Percentiles rank a stretch among this genome's conserved stretches.
Conservation (phyloP, 2,797 vertebrate genomes). For the Sebastes flavidus region DNA sequence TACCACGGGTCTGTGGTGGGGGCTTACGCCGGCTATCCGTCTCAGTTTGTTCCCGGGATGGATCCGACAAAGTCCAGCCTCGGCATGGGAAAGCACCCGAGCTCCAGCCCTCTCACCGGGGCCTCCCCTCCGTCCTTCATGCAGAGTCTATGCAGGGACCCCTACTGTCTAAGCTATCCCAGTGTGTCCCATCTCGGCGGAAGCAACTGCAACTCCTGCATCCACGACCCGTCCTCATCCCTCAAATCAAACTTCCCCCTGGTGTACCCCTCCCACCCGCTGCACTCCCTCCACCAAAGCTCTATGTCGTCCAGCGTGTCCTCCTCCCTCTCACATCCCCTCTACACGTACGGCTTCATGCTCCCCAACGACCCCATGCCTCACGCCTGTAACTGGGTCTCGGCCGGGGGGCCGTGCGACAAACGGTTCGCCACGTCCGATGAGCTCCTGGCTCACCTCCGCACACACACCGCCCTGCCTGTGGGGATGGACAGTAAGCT, state of each 20-base stretch:
- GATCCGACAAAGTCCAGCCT: slow-evolving; percentile 91
- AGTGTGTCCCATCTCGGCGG: slow-evolving; percentile 90
- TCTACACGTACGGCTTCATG: slow-evolving; percentile 98
- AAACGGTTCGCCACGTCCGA: slow-evolving; percentile 95
- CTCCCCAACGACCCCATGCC: slow-evolving; percentile 92
- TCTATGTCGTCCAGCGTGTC: slow-evolving; percentile 88
- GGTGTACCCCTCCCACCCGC: slow-evolving; percentile 92
- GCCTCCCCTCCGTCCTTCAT: slow-evolving; percentile 97
- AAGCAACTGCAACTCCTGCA: slow-evolving; percentile 91
- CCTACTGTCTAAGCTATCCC: slow-evolving; percentile 95
- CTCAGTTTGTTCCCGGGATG: slow-evolving; percentile 90
- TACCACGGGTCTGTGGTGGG: slow-evolving; percentile 98
- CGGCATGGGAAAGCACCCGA: slow-evolving; percentile 91
- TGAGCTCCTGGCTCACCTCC: slow-evolving; percentile 94
- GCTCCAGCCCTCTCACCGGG: slow-evolving; percentile 94
- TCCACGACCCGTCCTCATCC: slow-evolving; percentile 89
- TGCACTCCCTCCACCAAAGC: slow-evolving; percentile 90
- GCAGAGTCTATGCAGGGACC: slow-evolving; percentile 97
- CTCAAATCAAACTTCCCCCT: slow-evolving; percentile 93
- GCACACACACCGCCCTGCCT: slow-evolving; percentile 92
- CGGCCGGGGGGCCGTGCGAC: slow-evolving; percentile 94
- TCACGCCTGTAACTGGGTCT: slow-evolving; percentile 98
- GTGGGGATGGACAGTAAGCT: slow-evolving; percentile 91
- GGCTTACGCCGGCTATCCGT: slow-evolving; percentile 92
- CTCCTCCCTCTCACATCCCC: slow-evolving; percentile 90